These are phyloP conservation scores for Paralvinella palmiformis DNA, from an alignment of 1,140 invertebrate genomes.

Conservation along the genomic window DNA sequence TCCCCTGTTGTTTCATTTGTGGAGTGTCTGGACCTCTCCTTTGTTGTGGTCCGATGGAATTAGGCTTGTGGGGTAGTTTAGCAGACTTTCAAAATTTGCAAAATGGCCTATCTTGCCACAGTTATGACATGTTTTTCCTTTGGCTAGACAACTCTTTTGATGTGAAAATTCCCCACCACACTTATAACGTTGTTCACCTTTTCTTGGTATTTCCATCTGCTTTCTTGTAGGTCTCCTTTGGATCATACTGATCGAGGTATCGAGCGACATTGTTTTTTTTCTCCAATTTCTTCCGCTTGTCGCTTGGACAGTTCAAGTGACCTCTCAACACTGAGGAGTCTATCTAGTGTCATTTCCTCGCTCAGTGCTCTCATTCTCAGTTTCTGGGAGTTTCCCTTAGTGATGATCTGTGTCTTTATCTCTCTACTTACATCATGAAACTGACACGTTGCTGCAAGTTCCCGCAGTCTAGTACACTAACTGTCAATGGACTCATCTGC, in stretches of 20 bases:
- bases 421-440: too few relatives aligned
- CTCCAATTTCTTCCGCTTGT: constrained; percentile 1
- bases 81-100: background rate
- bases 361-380: constrained; percentile 1
- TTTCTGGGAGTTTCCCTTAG: background rate
- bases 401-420: constrained; percentile 1
- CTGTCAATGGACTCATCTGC: too few relatives aligned
- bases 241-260: background rate
- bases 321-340: background rate
- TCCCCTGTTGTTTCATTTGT: background rate
- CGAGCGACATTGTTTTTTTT: background rate
- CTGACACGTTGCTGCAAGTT: background rate
- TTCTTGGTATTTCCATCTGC: background rate
- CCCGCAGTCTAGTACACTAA: background rate
- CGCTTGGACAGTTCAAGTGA: background rate
- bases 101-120: constrained; percentile 6
- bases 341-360: background rate
- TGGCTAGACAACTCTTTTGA: background rate
- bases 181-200: background rate
- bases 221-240: background rate
- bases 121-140: constrained; percentile 5
- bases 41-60: background rate
- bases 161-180: background rate
- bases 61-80: background rate
- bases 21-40: background rate